Evolutionary conservation across 2,888 invertebrate genomes (phyloP).

Genomic region (Xanthia icteritia): DNA sequence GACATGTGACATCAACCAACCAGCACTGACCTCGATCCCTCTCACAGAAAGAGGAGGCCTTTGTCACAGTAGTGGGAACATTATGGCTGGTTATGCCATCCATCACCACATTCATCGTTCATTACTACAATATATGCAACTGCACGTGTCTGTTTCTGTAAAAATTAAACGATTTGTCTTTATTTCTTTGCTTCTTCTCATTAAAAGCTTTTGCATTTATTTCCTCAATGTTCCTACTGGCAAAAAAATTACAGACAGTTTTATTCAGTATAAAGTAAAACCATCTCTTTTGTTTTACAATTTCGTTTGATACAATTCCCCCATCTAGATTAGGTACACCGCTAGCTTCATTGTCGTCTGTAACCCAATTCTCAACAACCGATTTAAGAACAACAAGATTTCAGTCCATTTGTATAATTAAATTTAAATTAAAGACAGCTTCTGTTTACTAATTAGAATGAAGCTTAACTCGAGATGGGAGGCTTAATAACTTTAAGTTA

Average conservation of each 20-base stretch:
- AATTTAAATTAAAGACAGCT: conserved; percentile 46
- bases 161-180: neutral
- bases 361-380: conserved; percentile 52
- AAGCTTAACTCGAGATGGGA: conserved; percentile 9
- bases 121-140: neutral
- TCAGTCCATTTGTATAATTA: conserved; percentile 40
- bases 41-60: neutral
- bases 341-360: conserved; percentile 50
- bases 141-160: neutral
- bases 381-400: conserved; percentile 55
- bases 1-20: neutral
- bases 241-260: conserved; percentile 11
- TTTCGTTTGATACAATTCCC: conserved; percentile 39
- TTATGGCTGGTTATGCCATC: neutral
- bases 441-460: conserved; percentile 46
- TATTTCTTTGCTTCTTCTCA: conserved; percentile 1
- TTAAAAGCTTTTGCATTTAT: neutral
- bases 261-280: conserved; percentile 16
- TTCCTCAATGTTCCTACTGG: neutral
- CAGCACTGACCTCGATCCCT: neutral
- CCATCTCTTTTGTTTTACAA: conserved; percentile 46
- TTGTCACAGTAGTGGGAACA: neutral
- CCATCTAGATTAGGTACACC: conserved; percentile 43
- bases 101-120: too few relatives aligned
- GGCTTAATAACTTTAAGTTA: conserved; percentile 16